phyloP scores from a whole-genome alignment of 2,113 vertebrate species.

The Catharus fuscescens region DNA sequence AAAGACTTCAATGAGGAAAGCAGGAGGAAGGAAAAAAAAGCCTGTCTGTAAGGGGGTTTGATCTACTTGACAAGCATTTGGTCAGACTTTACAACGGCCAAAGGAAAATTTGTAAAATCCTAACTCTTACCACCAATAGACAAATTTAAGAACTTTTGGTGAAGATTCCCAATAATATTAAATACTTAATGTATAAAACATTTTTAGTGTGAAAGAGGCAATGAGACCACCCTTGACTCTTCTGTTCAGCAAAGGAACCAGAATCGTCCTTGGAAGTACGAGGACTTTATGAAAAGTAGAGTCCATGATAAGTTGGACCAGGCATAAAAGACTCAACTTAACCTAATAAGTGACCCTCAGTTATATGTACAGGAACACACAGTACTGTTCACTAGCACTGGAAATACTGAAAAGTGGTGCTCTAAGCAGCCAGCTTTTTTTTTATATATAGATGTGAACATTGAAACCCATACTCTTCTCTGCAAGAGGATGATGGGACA shows the following conservation, averaged over 20 bases:
- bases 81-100: background rate
- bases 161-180: background rate
- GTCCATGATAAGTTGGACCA: background rate
- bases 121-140: background rate
- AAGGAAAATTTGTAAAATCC: background rate
- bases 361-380: background rate
- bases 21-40: background rate
- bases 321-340: background rate
- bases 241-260: background rate
- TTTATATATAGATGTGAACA: background rate
- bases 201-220: background rate
- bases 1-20: background rate
- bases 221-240: background rate
- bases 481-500: background rate
- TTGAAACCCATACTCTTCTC: background rate
- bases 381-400: background rate
- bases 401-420: background rate
- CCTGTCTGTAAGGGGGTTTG: background rate
- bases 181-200: background rate
- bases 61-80: background rate
- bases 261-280: background rate
- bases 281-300: background rate
- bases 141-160: background rate
- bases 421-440: background rate
- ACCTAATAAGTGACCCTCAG: background rate